Evolutionary conservation across 2,113 vertebrate species (phyloP).

Genomic region (Tyto alba): DNA sequence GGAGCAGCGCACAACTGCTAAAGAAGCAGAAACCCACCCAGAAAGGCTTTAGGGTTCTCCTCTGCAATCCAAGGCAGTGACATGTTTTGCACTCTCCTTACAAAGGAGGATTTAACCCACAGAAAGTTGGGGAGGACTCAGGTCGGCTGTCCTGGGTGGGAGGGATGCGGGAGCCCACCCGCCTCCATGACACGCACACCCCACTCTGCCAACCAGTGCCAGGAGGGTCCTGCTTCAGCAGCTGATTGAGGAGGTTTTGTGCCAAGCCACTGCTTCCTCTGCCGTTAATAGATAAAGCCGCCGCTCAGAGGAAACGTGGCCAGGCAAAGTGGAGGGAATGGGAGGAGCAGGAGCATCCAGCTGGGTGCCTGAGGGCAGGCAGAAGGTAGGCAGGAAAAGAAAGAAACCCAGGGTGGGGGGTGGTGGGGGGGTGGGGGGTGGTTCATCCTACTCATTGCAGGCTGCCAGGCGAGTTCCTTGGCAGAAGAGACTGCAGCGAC

Average conservation of each 20-base stretch:
- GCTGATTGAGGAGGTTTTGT: background rate
- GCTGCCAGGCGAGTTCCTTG: background rate
- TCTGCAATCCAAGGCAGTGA: background rate
- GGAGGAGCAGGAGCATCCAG: background rate
- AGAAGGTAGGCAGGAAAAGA: background rate
- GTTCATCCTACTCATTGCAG: background rate
- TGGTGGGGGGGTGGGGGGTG: too few relatives aligned
- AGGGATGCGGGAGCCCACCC: background rate
- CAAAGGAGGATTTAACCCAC: background rate
- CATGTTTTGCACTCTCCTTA: background rate
- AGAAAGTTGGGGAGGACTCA: background rate
- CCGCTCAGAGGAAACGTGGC: background rate
- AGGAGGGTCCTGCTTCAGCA: background rate
- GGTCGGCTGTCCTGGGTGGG: rapidly evolving
- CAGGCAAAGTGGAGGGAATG: background rate
- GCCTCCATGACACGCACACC: rapidly evolving
- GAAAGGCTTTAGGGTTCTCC: background rate
- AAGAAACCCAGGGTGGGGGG: too few relatives aligned
- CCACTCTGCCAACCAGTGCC: background rate
- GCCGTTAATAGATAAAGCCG: background rate
- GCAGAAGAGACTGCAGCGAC: background rate
- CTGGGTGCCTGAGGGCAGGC: background rate
- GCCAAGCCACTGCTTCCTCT: background rate
- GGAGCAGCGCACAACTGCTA: background rate
- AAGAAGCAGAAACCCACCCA: background rate